These are phyloP conservation scores for Diplodus sargus DNA, from an alignment of 2,797 vertebrate species.

Conservation along the genomic window DNA sequence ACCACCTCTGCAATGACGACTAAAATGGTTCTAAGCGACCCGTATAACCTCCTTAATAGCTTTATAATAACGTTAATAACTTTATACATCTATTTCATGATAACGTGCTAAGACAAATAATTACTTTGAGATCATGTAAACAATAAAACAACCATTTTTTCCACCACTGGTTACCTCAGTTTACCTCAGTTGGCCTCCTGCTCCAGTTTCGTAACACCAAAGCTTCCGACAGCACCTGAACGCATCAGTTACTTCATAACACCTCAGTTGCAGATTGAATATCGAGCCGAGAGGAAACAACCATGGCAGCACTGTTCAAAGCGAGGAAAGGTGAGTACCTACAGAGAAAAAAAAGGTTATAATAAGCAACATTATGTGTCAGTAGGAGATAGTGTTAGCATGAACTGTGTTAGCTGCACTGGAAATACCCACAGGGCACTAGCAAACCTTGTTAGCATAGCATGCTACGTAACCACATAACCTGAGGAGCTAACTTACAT, in stretches of 20 bases:
- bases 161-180: too few species aligned
- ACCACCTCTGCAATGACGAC: neutral
- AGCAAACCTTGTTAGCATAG: conserved; percentile 24
- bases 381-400: accelerated
- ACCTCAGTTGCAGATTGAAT: neutral
- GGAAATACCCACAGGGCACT: neutral
- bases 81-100: too few species aligned
- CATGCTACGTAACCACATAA: neutral
- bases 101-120: too few species aligned
- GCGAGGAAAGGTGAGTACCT: conserved; percentile 79
- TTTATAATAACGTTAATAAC: too few species aligned
- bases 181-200: neutral
- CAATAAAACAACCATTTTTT: too few species aligned
- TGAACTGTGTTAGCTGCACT: neutral
- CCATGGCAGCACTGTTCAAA: conserved; percentile 82
- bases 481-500: accelerated
- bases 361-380: accelerated
- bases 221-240: conserved; percentile 37
- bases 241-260: conserved; percentile 41
- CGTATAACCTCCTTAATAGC: too few species aligned
- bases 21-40: too few species aligned
- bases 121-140: too few species aligned
- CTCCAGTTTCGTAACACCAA: neutral
- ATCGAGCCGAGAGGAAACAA: neutral
- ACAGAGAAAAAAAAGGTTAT: accelerated